Evolutionary conservation across 2,113 vertebrate genomes (phyloP).

Genomic region (Mellivora capensis): DNA sequence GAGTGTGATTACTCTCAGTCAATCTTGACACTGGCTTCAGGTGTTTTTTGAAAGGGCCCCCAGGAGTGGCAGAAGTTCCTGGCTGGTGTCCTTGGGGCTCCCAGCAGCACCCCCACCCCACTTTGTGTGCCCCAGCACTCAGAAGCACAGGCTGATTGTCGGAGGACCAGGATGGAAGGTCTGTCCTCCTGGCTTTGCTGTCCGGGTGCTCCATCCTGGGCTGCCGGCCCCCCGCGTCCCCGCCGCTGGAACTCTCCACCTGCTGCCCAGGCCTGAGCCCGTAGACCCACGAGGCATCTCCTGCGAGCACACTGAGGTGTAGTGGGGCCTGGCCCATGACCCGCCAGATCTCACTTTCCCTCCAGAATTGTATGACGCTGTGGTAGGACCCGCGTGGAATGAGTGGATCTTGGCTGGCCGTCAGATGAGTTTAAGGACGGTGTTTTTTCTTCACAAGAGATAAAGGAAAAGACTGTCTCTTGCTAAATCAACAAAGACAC

Average conservation of each 20-base stretch:
- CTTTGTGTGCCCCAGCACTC: no score
- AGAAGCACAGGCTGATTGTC: fast-evolving
- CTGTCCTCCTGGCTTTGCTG: background rate
- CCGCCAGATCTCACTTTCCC: background rate
- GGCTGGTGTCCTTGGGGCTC: background rate
- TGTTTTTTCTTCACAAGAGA: background rate
- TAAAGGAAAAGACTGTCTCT: background rate
- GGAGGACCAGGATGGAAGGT: background rate
- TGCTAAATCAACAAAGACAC: background rate
- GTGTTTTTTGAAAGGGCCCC: background rate
- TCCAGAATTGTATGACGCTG: fast-evolving
- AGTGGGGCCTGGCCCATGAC: background rate
- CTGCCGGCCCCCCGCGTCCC: fast-evolving
- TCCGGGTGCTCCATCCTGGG: fast-evolving
- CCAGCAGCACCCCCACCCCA: fast-evolving
- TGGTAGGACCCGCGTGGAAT: background rate
- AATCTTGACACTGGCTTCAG: background rate
- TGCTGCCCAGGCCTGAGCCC: background rate
- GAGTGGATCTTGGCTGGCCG: background rate
- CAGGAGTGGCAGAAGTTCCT: background rate
- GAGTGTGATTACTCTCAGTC: background rate
- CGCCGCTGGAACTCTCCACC: fast-evolving
- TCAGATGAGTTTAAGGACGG: background rate
- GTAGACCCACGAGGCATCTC: background rate
- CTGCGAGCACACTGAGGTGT: background rate